phyloP scores from a whole-genome alignment of 2,797 vertebrate species.

The Picus viridis region DNA sequence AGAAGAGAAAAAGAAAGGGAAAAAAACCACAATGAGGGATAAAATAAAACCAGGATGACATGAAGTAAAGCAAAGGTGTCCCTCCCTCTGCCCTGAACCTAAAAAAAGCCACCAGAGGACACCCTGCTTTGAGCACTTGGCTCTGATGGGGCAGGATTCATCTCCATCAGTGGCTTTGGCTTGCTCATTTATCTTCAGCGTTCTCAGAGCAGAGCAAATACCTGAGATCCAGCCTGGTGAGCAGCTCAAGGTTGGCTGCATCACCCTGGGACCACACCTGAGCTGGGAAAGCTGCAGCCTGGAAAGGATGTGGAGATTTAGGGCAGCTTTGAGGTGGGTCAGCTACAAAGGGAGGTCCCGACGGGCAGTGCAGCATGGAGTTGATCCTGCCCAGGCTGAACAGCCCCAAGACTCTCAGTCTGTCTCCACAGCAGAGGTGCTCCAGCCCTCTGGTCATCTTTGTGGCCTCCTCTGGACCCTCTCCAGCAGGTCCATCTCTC shows the following conservation, averaged over 20 bases:
- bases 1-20: too few relatives aligned
- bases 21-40: neutral
- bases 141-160: slow-evolving; percentile 30
- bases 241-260: neutral
- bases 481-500: too few relatives aligned
- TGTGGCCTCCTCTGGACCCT: too few relatives aligned
- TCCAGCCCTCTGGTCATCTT: too few relatives aligned
- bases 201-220: neutral
- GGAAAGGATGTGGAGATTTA: neutral
- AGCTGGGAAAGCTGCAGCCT: neutral
- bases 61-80: neutral
- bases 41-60: neutral
- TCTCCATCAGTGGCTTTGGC: slow-evolving; percentile 35
- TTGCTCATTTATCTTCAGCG: neutral
- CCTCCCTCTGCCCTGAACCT: neutral
- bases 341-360: neutral
- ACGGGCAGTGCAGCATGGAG: neutral
- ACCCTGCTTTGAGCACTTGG: neutral
- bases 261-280: neutral
- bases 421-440: too few relatives aligned
- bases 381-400: neutral
- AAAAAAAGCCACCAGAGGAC: neutral
- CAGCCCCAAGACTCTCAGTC: accelerated
- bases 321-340: neutral
- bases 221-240: neutral